Evolutionary conservation across 2,113 vertebrate genomes (phyloP), one percentile per base, ranked within the genome.

Genomic region (Scolopax mira): DNA sequence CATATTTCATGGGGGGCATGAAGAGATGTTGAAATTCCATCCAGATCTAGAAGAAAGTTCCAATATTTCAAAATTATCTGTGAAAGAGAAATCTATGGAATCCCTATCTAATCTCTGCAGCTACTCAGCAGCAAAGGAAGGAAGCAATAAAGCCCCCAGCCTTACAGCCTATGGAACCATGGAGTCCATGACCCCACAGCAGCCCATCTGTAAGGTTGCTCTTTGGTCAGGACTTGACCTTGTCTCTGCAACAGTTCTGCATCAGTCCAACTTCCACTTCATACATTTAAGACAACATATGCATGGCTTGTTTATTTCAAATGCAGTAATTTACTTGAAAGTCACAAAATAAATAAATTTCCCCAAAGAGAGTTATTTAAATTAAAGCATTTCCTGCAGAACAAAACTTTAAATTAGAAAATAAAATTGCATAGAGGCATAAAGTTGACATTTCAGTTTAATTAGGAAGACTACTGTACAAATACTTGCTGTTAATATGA

Each of bases 391-490:
- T 95, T 98, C 90, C 93, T 96, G 21, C 64, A 89, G 81, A 96
- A 97, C 30, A 94, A 73, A 97, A 85, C 67, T 95, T 97, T 96
- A 92, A 78, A 94, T 80, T 85, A 90, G 81, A 85, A 97, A 94
- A 89, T 91, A 95, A 92, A 89, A 82, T 86, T 15, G 2, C 84
- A 51, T 83, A 73, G 75, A 96, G 71, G 67, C 90, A 94, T 86
- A 94, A 73, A 94, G 88, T 88, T 98, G 98, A 98, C 98, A 98
- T 98, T 98, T 98, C 85, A 48, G 69, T 96, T 97, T 98, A 98
- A 98, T 98, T 98, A 98, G 69, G 39, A 88, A 94, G 85, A 84
- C 49, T 90, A 95, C 79, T 97, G 77, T 95, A 96, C 95, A 98
- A 97, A 98, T 95, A 97, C 91, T 96, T 90, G 46, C 41, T 97